A percentile compares a stretch with the other conserved stretches of the same genome.
Evolutionary conservation across 2,888 invertebrate genomes (phyloP).

Genomic region (Drosophila trichaetosa): DNA sequence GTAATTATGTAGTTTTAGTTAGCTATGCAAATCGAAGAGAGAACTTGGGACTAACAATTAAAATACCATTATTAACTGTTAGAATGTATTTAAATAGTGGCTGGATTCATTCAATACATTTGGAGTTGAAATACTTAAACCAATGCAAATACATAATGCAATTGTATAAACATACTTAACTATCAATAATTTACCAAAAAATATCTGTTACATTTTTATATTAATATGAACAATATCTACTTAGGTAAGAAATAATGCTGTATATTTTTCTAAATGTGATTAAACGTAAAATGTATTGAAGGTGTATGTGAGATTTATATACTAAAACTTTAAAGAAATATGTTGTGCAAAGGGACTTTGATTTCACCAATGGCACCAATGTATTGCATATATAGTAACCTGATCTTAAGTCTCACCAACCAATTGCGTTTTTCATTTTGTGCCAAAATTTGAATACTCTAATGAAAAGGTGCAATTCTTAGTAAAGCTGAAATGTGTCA

Average conservation of each 20-base stretch:
- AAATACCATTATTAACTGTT: conserved; percentile 55
- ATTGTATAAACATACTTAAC: conserved; percentile 48
- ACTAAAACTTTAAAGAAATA: not conserved
- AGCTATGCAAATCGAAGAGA: conserved; percentile 70
- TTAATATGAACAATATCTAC: conserved; percentile 49
- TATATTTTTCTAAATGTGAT: conserved; percentile 80
- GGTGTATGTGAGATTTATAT: not conserved
- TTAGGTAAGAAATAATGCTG: conserved; percentile 61
- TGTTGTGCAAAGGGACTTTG: not conserved
- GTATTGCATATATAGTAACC: not conserved
- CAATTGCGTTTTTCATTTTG: not conserved
- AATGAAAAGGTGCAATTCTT: not conserved
- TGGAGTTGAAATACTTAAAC: conserved; percentile 45
- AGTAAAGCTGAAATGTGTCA: not conserved
- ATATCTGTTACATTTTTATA: conserved; percentile 51
- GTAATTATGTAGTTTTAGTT: conserved; percentile 69
- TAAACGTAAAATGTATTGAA: conserved; percentile 49
- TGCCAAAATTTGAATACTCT: not conserved
- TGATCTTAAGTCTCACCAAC: not conserved
- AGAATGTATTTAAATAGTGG: conserved; percentile 47
- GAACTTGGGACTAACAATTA: conserved; percentile 75
- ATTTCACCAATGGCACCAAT: not conserved
- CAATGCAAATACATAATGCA: conserved; percentile 44
- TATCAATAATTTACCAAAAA: conserved; percentile 56
- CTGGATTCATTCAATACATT: conserved; percentile 29